Evolutionary conservation across 2,113 vertebrate genomes (phyloP).

Genomic region (Eidolon helvum): DNA sequence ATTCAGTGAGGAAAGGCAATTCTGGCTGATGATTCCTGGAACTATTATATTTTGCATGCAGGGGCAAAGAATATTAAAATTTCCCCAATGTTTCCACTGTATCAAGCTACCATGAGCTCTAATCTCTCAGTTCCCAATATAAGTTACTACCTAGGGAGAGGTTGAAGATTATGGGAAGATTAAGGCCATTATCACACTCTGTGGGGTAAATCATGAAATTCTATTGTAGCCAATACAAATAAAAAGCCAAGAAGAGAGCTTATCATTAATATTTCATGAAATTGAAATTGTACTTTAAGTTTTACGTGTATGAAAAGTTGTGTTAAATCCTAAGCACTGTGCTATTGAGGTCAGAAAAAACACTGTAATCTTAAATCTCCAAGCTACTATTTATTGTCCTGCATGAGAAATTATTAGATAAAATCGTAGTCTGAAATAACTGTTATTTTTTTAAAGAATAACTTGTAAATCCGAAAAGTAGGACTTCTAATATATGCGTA

Average conservation of each 20-base stretch:
- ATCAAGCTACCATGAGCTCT: slow-evolving; percentile 23
- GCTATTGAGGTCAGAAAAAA: neutral
- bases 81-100: slow-evolving; percentile 28
- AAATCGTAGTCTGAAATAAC: neutral
- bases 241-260: slow-evolving; percentile 45
- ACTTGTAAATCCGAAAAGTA: neutral
- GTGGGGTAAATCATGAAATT: slow-evolving; percentile 66
- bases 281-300: neutral
- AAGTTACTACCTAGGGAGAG: slow-evolving; percentile 50
- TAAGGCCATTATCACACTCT: slow-evolving; percentile 39
- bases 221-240: slow-evolving; percentile 52
- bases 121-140: slow-evolving; percentile 44
- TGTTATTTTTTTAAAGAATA: slow-evolving; percentile 13
- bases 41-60: slow-evolving; percentile 30
- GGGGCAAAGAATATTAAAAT: slow-evolving; percentile 47
- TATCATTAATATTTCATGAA: slow-evolving; percentile 55
- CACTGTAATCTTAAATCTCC: neutral
- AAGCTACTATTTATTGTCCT: neutral
- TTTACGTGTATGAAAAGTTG: slow-evolving; percentile 24
- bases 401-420: slow-evolving; percentile 5
- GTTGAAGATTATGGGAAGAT: slow-evolving; percentile 41
- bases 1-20: neutral
- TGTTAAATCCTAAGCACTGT: neutral
- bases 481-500: neutral
- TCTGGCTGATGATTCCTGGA: neutral